Percentiles rank a stretch among this genome's conserved stretches.
These are phyloP conservation scores for Sebastes trivittatus DNA, from an alignment of 2,797 vertebrate genomes.

Conservation along the genomic window DNA sequence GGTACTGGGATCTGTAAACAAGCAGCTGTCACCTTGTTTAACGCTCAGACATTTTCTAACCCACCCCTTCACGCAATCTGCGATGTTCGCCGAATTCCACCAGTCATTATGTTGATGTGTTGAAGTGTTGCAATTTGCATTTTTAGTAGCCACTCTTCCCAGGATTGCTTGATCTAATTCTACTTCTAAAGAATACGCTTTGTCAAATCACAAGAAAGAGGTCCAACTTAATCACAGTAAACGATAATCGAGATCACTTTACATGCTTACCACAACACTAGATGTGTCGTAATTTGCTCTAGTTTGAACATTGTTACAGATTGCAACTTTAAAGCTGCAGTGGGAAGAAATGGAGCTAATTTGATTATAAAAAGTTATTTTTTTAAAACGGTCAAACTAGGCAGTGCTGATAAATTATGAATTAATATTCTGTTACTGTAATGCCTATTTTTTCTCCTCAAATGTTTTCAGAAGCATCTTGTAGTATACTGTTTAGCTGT, in stretches of 20 bases:
- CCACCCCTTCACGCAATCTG: constrained; percentile 1
- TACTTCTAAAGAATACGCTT: not conserved
- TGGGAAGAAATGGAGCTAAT: no score
- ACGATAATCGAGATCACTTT: not conserved
- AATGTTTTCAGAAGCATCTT: no score
- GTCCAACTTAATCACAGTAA: not conserved
- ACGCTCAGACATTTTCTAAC: constrained; percentile 40
- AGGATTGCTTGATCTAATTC: not conserved
- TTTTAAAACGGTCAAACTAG: no score
- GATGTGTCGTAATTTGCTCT: not conserved
- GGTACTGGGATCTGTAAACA: constrained; percentile 73
- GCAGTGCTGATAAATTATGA: no score
- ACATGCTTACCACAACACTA: not conserved
- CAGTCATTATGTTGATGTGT: constrained; percentile 4
- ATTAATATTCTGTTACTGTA: no score
- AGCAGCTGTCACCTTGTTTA: constrained; percentile 75
- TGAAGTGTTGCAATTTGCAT: constrained; percentile 3
- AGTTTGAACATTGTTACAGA: not conserved
- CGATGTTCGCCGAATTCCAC: not conserved
- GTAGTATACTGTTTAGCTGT: no score
- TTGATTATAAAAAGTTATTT: no score
- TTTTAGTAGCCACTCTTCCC: constrained; percentile 9
- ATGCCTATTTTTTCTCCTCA: no score
- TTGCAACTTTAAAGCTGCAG: not conserved
- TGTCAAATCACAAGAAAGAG: not conserved